Evolutionary conservation across 2,797 vertebrate species (phyloP), one percentile per base, ranked within the genome.

Genomic region (Esox lucius): DNA sequence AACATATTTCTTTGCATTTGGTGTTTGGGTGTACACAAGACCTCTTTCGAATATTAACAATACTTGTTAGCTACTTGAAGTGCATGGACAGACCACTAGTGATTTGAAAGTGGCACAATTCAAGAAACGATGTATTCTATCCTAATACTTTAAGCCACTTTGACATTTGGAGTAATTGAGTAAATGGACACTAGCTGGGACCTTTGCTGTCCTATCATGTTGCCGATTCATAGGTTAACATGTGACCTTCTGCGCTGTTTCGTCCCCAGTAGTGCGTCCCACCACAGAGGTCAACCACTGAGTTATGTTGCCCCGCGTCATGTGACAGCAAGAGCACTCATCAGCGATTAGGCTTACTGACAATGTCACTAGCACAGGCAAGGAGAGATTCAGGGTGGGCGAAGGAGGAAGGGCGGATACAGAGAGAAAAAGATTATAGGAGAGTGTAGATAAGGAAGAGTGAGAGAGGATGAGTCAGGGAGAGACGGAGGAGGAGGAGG

Each of bases 311-410:
- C 11, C 19, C 53, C 56, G 53, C n/a, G 19, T n/a, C 53, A 56
- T 56, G 53, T 56, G 53, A 56, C 53, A 73, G 42, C 69, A 53
- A 16, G 71, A 73, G 68, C 62, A 74, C 42, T 53, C 68, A 66
- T 68, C 31, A 53, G 69, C 61, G 66, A 70, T 78, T 56, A 42
- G 74, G 70, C 64, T 68, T 61, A 75, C 73, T 75, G 33, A 75
- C 75, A 56, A 56, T 56, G 19, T 56, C 53, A 56, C 53, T 22
- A n/a, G 53, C 6, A 56, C 19, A 17, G 53, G 53, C 53, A n/a
- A 56, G 53, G 53, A 56, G 19, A 56, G 53, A n/a, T 19, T 56
- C 19, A 0, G 53, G 19, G 51, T 22, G 51, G 7, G 51, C 7
- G 51, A 51, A 51, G 56, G 19, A 19, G 17, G 51, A 53, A 53